phyloP scores from a whole-genome alignment of 2,888 invertebrate genomes.

The Mesorhabditis sp. region DNA sequence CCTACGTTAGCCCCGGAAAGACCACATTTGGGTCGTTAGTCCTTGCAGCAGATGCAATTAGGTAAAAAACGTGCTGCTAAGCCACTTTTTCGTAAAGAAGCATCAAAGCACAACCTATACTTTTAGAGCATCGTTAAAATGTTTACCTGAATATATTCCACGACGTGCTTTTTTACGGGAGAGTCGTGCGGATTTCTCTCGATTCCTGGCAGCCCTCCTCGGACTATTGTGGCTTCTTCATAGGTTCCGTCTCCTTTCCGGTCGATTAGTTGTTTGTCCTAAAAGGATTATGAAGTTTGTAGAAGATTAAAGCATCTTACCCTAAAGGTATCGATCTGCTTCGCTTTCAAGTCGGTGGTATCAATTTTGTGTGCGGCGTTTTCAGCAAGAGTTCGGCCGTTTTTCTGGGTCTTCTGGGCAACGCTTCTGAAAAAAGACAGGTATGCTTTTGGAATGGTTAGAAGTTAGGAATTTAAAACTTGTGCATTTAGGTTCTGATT shows the following conservation, averaged over 20 bases:
- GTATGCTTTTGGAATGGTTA: neutral
- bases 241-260: conserved; percentile 49
- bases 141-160: conserved; percentile 45
- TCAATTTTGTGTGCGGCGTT: conserved; percentile 50
- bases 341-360: conserved; percentile 43
- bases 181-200: conserved; percentile 18
- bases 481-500: too few relatives aligned
- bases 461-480: too few relatives aligned
- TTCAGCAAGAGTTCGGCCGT: conserved; percentile 44
- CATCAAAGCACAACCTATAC: neutral
- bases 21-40: too few relatives aligned
- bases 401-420: conserved; percentile 44
- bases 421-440: conserved; percentile 24
- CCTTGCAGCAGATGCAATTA: too few relatives aligned
- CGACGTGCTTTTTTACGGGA: conserved; percentile 40
- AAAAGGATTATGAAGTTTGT: conserved; percentile 8
- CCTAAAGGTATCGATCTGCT: conserved; percentile 43
- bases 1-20: too few relatives aligned
- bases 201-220: conserved; percentile 28
- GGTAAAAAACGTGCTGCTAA: too few relatives aligned
- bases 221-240: conserved; percentile 42
- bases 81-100: too few relatives aligned
- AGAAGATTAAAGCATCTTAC: conserved; percentile 15
- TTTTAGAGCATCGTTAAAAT: neutral
- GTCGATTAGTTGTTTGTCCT: conserved; percentile 43